Percentiles rank a stretch among this genome's conserved stretches.
These are phyloP conservation scores for Silurus aristotelis DNA, from an alignment of 2,797 vertebrate species.

Conservation along the genomic window DNA sequence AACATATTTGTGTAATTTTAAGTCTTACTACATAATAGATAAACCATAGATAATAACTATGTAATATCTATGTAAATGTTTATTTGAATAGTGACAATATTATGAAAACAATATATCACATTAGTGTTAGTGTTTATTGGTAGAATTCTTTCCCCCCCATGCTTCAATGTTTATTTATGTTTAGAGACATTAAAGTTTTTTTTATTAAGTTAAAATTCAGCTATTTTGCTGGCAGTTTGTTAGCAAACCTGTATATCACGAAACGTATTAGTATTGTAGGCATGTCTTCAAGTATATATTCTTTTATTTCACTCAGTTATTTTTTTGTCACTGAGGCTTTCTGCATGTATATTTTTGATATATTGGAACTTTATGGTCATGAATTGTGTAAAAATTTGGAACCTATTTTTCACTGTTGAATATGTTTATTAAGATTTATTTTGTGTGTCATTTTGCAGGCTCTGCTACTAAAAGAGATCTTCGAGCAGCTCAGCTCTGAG, in stretches of 20 bases:
- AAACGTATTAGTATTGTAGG: background rate
- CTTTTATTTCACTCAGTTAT: background rate
- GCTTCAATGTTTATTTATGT: background rate
- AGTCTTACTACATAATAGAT: background rate
- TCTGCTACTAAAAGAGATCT: conserved; percentile 78
- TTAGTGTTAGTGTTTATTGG: background rate
- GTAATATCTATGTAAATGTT: background rate
- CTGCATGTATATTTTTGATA: background rate
- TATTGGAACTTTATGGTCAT: too few relatives aligned
- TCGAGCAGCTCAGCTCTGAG: conserved; percentile 67
- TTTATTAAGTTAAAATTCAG: background rate
- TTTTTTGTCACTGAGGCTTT: background rate
- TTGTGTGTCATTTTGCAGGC: conserved; percentile 68
- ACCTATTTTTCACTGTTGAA: background rate
- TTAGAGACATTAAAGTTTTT: background rate
- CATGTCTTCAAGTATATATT: background rate
- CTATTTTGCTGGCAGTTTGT: background rate
- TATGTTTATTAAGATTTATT: background rate
- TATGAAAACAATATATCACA: background rate
- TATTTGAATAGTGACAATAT: background rate
- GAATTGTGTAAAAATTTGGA: background rate
- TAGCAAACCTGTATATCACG: background rate
- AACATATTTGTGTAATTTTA: background rate
- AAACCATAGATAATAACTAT: background rate
- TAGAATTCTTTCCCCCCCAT: background rate